phyloP scores from a whole-genome alignment of 2,888 invertebrate genomes.

The Mycogona germanica region DNA sequence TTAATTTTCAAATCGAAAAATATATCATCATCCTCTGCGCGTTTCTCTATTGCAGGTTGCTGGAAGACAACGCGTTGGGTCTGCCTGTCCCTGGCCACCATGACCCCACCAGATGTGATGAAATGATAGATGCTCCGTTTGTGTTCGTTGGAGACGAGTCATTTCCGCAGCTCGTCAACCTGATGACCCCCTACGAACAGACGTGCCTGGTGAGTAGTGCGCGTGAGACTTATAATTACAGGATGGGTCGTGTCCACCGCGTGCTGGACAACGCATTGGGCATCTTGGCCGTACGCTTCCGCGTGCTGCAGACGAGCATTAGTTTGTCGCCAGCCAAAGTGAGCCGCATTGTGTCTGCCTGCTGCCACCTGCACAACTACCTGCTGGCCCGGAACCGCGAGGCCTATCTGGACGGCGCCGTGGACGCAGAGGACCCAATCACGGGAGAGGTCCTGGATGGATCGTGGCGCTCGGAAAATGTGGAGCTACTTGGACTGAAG shows the following conservation, averaged over 20 bases:
- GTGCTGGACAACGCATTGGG: constrained; percentile 23
- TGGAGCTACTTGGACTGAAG: background rate
- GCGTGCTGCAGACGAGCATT: constrained; percentile 19
- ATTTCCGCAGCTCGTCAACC: constrained; percentile 24
- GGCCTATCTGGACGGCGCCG: background rate
- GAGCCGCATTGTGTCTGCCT: constrained; percentile 12
- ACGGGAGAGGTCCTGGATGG: background rate
- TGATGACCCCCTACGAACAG: constrained; percentile 23
- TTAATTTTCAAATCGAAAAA: no score
- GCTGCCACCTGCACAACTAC: constrained; percentile 19
- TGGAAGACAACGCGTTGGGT: constrained; percentile 1
- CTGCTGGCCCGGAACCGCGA: background rate
- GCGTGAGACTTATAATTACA: constrained; percentile 22
- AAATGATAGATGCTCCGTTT: constrained; percentile 18
- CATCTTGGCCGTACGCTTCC: constrained; percentile 20
- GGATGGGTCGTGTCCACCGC: constrained; percentile 21
- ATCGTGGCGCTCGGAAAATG: background rate
- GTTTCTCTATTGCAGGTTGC: no score
- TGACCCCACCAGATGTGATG: constrained; percentile 19
- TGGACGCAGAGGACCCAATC: background rate
- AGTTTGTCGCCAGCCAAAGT: constrained; percentile 5
- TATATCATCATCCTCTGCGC: no score
- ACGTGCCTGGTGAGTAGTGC: background rate
- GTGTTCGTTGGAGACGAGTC: constrained; percentile 26
- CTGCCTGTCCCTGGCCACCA: constrained; percentile 20